Evolutionary conservation across 1,140 invertebrate species (phyloP).

Genomic region (Leguminivora glycinivorella): DNA sequence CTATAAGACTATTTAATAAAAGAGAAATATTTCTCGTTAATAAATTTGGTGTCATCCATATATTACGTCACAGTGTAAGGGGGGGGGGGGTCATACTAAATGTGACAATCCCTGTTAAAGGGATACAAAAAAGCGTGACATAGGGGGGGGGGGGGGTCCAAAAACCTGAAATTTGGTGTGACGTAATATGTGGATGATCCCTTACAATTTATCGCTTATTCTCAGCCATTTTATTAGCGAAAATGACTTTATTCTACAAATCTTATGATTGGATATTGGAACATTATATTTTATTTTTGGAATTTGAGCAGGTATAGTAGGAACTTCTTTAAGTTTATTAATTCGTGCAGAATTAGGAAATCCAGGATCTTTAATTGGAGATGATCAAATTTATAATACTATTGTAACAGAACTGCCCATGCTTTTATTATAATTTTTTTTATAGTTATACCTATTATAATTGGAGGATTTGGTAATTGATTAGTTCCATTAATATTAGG

Average conservation of each 20-base stretch:
- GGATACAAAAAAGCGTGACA: too few species aligned
- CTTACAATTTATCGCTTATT: conserved; percentile 79
- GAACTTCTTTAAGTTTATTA: conserved; percentile 81
- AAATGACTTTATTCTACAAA: conserved; percentile 85
- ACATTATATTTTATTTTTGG: conserved; percentile 87
- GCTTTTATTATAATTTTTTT: conserved; percentile 90
- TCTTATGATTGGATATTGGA: conserved; percentile 89
- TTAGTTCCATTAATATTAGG: conserved; percentile 86
- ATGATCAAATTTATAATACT: conserved; percentile 86
- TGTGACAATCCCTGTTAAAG: too few species aligned
- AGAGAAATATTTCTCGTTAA: conserved; percentile 75
- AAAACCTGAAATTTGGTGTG: too few species aligned
- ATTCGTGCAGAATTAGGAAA: conserved; percentile 85
- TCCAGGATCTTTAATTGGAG: conserved; percentile 80
- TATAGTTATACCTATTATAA: conserved; percentile 88
- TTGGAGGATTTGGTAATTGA: conserved; percentile 90
- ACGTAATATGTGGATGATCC: too few species aligned
- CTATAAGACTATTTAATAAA: conserved; percentile 69
- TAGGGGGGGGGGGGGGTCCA: too few species aligned
- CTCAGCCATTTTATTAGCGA: conserved; percentile 80
- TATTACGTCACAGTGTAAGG: too few species aligned
- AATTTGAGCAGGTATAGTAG: conserved; percentile 83
- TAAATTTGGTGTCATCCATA: too few species aligned
- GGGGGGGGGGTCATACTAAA: too few species aligned
- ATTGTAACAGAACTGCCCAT: conserved; percentile 85